phyloP scores from a whole-genome alignment of 2,888 invertebrate species.

The Drosophila limbata region DNA sequence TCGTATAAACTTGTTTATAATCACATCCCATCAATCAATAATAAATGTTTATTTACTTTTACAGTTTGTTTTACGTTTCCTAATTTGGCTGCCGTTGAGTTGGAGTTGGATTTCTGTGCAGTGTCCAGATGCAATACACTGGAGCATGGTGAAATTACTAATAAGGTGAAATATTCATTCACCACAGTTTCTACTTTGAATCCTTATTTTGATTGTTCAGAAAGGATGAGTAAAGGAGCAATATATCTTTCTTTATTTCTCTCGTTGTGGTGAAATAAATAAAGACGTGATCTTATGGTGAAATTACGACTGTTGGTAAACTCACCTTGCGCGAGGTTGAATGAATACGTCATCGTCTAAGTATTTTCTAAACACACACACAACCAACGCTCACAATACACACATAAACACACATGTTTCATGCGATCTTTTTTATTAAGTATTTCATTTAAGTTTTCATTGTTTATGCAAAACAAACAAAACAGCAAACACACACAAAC shows the following conservation, averaged over 20 bases:
- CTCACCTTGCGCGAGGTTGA: background rate
- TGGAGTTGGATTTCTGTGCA: conserved; percentile 63
- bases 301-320: background rate
- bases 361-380: conserved; percentile 17
- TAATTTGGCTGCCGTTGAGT: conserved; percentile 80
- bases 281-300: background rate
- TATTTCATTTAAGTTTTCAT: conserved; percentile 77
- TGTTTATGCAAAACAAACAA: conserved; percentile 67
- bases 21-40: background rate
- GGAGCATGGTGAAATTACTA: background rate
- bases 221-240: background rate
- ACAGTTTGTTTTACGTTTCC: conserved; percentile 77
- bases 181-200: background rate
- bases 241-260: background rate
- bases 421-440: conserved; percentile 76
- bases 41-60: conserved; percentile 53
- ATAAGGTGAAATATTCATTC: background rate
- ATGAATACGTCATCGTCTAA: background rate
- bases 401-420: conserved; percentile 61
- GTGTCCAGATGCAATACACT: background rate
- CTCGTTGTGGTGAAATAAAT: background rate
- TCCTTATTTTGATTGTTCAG: background rate
- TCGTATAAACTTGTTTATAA: background rate
- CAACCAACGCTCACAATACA: conserved; percentile 50
- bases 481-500: conserved; percentile 31